phyloP scores from a whole-genome alignment of 2,797 vertebrate species.

The Trematomus bernacchii region DNA sequence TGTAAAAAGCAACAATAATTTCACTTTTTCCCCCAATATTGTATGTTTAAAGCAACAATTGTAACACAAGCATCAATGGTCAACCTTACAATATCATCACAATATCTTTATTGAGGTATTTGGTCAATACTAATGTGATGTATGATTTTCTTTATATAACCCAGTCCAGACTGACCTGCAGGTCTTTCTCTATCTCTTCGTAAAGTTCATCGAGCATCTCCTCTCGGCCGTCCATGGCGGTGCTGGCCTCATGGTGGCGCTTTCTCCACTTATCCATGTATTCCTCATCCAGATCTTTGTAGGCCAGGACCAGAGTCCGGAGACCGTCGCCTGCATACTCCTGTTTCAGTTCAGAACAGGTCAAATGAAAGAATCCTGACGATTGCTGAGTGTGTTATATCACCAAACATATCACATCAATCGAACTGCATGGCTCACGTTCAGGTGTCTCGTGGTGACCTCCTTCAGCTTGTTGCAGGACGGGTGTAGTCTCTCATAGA shows the following conservation, averaged over 20 bases:
- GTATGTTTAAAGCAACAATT: not conserved
- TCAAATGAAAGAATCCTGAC: not conserved
- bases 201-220: constrained; percentile 87
- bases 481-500: constrained; percentile 89
- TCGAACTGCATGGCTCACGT: constrained; percentile 81
- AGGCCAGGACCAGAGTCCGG: constrained; percentile 92
- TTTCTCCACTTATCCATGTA: constrained; percentile 86
- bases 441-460: constrained; percentile 88
- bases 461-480: constrained; percentile 85
- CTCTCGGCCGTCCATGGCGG: constrained; percentile 86
- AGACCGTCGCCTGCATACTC: constrained; percentile 95
- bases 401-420: fast-evolving
- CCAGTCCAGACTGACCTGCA: constrained; percentile 80
- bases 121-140: no score
- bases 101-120: no score
- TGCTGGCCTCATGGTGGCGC: constrained; percentile 89
- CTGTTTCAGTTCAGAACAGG: constrained; percentile 67
- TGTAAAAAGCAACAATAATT: not conserved
- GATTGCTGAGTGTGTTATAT: not conserved
- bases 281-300: constrained; percentile 87
- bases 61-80: not conserved
- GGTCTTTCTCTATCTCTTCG: constrained; percentile 93
- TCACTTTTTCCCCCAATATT: no score
- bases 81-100: no score
- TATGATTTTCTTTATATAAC: no score